These are phyloP conservation scores for Amiota mariae DNA, from an alignment of 2,888 invertebrate species.

Conservation along the genomic window DNA sequence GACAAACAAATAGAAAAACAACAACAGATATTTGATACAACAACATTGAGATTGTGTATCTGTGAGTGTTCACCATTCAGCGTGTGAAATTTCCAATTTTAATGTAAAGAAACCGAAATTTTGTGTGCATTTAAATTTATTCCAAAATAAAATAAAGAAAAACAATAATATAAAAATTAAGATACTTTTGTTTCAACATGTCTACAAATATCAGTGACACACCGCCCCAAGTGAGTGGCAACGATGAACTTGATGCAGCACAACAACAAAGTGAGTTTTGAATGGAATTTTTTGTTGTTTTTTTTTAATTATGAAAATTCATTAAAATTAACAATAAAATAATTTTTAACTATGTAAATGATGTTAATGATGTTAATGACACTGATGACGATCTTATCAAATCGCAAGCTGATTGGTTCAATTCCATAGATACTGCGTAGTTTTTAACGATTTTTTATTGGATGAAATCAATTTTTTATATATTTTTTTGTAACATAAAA, in stretches of 20 bases:
- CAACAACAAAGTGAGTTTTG: conserved; percentile 30
- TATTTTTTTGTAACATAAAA: conserved; percentile 1
- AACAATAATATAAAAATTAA: conserved; percentile 1
- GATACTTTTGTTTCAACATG: background rate
- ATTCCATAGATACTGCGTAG: conserved; percentile 55
- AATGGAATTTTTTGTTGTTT: background rate
- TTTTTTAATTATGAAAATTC: background rate
- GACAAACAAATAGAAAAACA: background rate
- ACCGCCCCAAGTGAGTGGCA: no score
- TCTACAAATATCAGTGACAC: no score
- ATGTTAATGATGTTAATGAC: background rate
- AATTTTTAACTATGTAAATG: no score
- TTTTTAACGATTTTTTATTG: conserved; percentile 46
- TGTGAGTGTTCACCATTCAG: no score
- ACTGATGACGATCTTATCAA: conserved; percentile 58
- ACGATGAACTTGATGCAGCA: background rate
- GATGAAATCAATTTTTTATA: conserved; percentile 1
- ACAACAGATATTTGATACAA: background rate
- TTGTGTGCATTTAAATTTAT: background rate
- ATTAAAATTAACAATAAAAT: no score
- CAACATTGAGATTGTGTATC: no score
- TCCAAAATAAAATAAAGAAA: background rate
- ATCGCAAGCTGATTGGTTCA: conserved; percentile 56
- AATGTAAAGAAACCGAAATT: no score
- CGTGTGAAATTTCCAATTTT: no score